Evolutionary conservation across 2,113 vertebrate genomes (phyloP).

Genomic region (Xenotilapia leptura): DNA sequence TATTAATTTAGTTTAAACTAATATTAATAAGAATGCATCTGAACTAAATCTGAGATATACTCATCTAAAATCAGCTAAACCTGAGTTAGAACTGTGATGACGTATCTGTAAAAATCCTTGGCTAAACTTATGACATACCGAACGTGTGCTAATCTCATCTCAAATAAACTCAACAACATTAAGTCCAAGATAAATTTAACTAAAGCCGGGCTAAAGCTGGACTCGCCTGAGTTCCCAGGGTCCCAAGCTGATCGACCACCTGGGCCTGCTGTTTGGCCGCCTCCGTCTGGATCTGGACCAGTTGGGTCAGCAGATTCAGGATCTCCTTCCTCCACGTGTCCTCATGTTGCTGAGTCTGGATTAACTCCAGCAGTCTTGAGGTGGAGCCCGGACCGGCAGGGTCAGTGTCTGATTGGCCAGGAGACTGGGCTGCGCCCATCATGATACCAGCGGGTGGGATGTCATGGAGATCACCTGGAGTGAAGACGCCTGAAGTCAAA

Average conservation of each 20-base stretch:
- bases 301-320: conserved; percentile 20
- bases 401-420: background rate
- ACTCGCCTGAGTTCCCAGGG: conserved; percentile 32
- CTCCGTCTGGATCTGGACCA: conserved; percentile 50
- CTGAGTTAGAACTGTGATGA: background rate
- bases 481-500: conserved; percentile 40
- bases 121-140: background rate
- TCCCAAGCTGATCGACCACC: conserved; percentile 33
- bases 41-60: background rate
- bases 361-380: background rate
- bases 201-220: background rate
- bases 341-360: background rate
- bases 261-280: conserved; percentile 24
- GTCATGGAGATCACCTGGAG: conserved; percentile 31
- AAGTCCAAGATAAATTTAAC: background rate
- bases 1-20: background rate
- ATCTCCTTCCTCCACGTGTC: conserved; percentile 8
- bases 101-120: background rate
- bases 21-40: background rate
- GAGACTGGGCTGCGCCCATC: background rate
- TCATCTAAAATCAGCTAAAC: background rate
- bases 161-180: background rate
- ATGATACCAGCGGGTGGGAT: background rate
- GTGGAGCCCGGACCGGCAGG: background rate
- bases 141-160: background rate